Percentiles rank a stretch among this genome's conserved stretches.
These are phyloP conservation scores for Hydractinia symbiolongicarpus DNA, from an alignment of 30 jellyfish, hydroid and myxozoan genomes.

Conservation along the genomic window DNA sequence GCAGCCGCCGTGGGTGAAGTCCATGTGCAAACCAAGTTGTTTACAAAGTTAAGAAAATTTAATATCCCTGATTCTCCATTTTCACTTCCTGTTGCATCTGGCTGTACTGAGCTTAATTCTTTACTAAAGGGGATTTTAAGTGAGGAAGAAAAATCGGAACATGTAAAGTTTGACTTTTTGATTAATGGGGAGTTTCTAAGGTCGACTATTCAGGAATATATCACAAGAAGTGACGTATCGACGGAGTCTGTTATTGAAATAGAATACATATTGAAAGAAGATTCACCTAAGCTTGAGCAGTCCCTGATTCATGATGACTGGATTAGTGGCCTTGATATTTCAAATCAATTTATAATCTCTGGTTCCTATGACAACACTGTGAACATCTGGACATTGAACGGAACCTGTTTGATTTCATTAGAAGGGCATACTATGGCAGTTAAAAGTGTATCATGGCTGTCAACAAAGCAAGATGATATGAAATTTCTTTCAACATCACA, in stretches of 20 bases:
- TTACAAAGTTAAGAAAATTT: slow-evolving; percentile 27
- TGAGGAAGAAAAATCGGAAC: slow-evolving; percentile 51
- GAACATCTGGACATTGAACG: slow-evolving; percentile 56
- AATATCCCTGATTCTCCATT: slow-evolving; percentile 56
- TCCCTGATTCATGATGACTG: slow-evolving; percentile 78
- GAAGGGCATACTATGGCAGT: slow-evolving; percentile 69
- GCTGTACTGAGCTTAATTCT: slow-evolving; percentile 62
- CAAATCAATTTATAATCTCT: slow-evolving; percentile 32
- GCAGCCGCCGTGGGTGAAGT: slow-evolving; percentile 18
- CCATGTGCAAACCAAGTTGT: slow-evolving; percentile 26
- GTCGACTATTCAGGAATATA: slow-evolving; percentile 47
- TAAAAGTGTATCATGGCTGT: slow-evolving; percentile 44
- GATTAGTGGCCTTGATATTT: slow-evolving; percentile 75
- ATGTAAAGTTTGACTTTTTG: slow-evolving; percentile 52
- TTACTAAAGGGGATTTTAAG: slow-evolving; percentile 55
- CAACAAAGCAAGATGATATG: slow-evolving; percentile 18
- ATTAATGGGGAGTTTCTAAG: slow-evolving; percentile 55
- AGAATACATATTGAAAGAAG: slow-evolving; percentile 67
- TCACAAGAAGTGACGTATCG: slow-evolving; percentile 31
- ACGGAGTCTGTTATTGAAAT: slow-evolving; percentile 86
- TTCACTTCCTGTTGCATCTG: slow-evolving; percentile 67
- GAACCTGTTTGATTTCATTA: slow-evolving; percentile 29
- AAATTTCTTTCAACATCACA: slow-evolving; percentile 65
- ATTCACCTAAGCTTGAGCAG: slow-evolving; percentile 69
- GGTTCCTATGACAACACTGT: slow-evolving; percentile 69